phyloP scores from a whole-genome alignment of 2,888 invertebrate genomes.

The Acronicta psi region DNA sequence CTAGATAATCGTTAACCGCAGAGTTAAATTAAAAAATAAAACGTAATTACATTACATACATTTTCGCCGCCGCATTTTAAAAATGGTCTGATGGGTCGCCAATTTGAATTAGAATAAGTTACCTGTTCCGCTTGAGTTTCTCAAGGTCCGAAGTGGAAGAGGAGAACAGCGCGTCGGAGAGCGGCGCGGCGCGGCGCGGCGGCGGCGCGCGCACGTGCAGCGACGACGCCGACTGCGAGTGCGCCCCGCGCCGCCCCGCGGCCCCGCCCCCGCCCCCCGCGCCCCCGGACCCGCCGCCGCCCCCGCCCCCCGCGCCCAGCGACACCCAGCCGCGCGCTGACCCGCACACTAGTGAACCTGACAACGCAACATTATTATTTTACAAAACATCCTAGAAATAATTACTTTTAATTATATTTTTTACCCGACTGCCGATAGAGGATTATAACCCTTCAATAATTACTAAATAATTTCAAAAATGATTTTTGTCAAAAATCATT shows the following conservation, averaged over 20 bases:
- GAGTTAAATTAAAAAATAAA: too few species aligned
- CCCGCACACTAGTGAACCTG: conserved; percentile 48
- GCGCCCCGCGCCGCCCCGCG: conserved; percentile 49
- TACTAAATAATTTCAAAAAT: too few species aligned
- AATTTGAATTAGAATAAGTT: background rate
- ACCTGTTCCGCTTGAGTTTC: conserved; percentile 75
- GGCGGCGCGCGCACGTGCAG: conserved; percentile 61
- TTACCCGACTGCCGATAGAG: too few species aligned
- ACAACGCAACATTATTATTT: background rate
- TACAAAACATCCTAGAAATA: too few species aligned
- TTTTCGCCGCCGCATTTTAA: too few species aligned
- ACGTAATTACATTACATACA: too few species aligned
- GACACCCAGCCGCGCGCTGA: conserved; percentile 46
- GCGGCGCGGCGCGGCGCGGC: conserved; percentile 56
- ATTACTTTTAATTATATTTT: too few species aligned
- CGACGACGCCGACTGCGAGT: conserved; percentile 65
- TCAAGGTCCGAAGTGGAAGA: conserved; percentile 80
- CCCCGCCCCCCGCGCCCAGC: conserved; percentile 27
- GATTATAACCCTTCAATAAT: too few species aligned
- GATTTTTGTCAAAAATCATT: too few species aligned
- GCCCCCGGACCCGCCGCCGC: conserved; percentile 14
- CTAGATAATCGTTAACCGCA: too few species aligned
- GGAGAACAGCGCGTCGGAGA: conserved; percentile 67
- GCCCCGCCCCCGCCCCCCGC: conserved; percentile 18
- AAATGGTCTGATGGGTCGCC: too few species aligned